Percentiles rank a stretch among this genome's conserved stretches.
These are phyloP conservation scores for Cossypha polioptera DNA, from an alignment of 2,797 vertebrate genomes.

Conservation along the genomic window DNA sequence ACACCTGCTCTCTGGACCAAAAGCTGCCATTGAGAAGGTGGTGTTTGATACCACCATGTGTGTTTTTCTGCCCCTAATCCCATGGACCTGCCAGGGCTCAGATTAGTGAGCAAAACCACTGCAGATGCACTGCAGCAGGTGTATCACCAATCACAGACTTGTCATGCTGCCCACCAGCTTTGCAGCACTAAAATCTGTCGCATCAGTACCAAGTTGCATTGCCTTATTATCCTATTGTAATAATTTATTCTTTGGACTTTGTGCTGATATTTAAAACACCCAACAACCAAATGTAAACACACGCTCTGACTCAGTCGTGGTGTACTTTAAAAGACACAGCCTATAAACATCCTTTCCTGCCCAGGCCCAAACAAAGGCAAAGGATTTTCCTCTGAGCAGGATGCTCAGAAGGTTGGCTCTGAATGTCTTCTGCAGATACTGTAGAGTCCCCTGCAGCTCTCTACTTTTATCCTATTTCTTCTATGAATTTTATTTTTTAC, in stretches of 20 bases:
- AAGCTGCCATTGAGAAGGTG: neutral
- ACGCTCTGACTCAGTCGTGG: neutral
- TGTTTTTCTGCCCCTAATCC: neutral
- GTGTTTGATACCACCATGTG: neutral
- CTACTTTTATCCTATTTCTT: neutral
- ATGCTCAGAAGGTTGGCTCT: neutral
- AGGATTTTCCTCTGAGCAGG: neutral
- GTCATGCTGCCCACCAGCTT: neutral
- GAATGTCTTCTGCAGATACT: neutral
- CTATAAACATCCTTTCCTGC: conserved; percentile 62
- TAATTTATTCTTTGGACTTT: neutral
- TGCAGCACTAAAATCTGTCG: neutral
- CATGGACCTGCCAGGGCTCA: neutral
- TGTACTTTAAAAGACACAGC: conserved; percentile 5
- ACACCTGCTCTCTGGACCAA: neutral
- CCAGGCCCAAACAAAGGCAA: neutral
- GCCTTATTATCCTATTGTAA: neutral
- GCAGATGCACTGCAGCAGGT: neutral
- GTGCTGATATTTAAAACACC: neutral
- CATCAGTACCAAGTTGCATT: neutral
- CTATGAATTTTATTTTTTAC: neutral
- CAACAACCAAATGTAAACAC: conserved; percentile 13
- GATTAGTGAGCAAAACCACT: neutral
- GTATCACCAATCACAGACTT: neutral
- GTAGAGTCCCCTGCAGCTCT: neutral